phyloP scores from a whole-genome alignment of 30 jellyfish, hydroid and myxozoan species.

The Pseudorhiza aurosa region DNA sequence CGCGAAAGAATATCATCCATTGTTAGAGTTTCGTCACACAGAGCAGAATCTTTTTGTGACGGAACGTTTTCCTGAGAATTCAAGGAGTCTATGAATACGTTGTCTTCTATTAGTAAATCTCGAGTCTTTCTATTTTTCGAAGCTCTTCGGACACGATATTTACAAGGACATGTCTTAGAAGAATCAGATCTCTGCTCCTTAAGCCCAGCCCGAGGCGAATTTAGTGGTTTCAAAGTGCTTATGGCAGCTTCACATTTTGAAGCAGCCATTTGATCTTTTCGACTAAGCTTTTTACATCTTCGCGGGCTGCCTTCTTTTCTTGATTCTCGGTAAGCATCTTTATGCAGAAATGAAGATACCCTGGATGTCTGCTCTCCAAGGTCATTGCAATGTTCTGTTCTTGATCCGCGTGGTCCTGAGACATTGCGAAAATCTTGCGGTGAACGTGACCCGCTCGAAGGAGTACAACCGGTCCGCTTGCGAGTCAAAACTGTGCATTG shows the following conservation, averaged over 20 bases:
- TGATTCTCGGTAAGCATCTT: conserved; percentile 38
- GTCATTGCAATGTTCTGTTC: neutral
- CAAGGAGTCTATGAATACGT: neutral
- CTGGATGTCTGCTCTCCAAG: neutral
- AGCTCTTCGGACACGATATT: conserved; percentile 32
- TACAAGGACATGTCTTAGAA: conserved; percentile 38
- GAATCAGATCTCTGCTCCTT: conserved; percentile 6
- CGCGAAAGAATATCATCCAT: conserved; percentile 14
- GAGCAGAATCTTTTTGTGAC: neutral
- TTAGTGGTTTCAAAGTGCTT: neutral
- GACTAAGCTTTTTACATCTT: neutral
- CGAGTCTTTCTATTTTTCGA: neutral
- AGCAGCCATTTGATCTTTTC: neutral
- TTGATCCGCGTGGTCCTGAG: neutral
- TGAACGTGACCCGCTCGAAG: conserved; percentile 45
- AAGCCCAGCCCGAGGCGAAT: neutral
- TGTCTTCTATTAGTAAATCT: neutral
- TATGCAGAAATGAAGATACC: conserved; percentile 41
- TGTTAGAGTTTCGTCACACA: neutral
- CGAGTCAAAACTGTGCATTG: neutral
- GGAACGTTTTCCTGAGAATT: neutral
- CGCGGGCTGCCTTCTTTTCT: conserved; percentile 22
- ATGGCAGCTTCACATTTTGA: neutral
- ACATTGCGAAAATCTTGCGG: conserved; percentile 6
- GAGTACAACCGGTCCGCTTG: conserved; percentile 1